phyloP scores from a whole-genome alignment of 2,888 invertebrate species.

The Drosophila subsilvestris region DNA sequence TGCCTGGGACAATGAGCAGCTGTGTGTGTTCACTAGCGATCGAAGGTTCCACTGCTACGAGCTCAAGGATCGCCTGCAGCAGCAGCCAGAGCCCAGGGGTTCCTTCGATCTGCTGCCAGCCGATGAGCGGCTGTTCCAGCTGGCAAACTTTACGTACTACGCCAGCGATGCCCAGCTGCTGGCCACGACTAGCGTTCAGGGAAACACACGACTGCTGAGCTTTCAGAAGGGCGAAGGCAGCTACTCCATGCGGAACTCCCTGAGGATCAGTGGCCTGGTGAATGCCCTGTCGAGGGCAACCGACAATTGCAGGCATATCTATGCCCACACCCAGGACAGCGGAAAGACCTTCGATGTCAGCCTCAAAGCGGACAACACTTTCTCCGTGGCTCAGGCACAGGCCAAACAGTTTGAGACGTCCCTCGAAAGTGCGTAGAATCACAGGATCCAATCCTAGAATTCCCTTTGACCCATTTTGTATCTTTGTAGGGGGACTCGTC shows the following conservation, averaged over 20 bases:
- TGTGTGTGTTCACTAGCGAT: constrained; percentile 69
- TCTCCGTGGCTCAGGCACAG: constrained; percentile 38
- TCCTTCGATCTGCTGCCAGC: constrained; percentile 7
- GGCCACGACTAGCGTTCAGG: constrained; percentile 46
- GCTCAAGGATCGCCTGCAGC: constrained; percentile 6
- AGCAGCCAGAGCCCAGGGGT: background rate
- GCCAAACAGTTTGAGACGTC: constrained; percentile 63
- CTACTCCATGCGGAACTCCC: constrained; percentile 35
- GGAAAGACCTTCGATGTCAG: constrained; percentile 50
- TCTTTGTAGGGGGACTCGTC: constrained; percentile 57
- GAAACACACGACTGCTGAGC: constrained; percentile 31
- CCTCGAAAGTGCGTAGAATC: constrained; percentile 5
- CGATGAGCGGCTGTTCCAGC: constrained; percentile 34
- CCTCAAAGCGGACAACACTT: constrained; percentile 3
- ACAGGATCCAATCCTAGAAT: background rate
- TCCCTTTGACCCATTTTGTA: background rate
- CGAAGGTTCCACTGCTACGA: constrained; percentile 51
- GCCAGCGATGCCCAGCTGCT: constrained; percentile 40
- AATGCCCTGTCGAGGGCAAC: constrained; percentile 43
- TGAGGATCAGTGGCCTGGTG: constrained; percentile 52
- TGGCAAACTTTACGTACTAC: constrained; percentile 51
- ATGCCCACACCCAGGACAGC: constrained; percentile 57
- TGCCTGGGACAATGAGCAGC: constrained; percentile 59
- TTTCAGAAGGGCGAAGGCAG: constrained; percentile 8
- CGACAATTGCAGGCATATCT: constrained; percentile 33